phyloP scores from a whole-genome alignment of 2,113 vertebrate species.

The Zeus faber region DNA sequence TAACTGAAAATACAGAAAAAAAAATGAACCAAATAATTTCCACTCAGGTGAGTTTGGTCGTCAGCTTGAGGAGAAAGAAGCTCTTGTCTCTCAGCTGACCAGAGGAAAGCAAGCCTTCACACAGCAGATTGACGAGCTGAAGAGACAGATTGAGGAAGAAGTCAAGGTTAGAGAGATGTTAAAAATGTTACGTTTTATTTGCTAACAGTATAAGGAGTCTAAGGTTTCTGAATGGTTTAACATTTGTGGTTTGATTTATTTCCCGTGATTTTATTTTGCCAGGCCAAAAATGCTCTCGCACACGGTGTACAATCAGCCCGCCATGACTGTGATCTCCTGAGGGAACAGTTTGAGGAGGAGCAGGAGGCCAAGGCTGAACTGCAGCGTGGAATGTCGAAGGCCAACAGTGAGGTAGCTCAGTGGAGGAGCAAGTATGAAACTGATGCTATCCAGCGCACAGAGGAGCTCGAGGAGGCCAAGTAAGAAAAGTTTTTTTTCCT shows the following conservation, averaged over 20 bases:
- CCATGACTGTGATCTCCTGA: conserved; percentile 73
- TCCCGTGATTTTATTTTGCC: too few species aligned
- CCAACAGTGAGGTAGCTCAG: conserved; percentile 72
- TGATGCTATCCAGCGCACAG: conserved; percentile 81
- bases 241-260: too few species aligned
- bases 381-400: conserved; percentile 71
- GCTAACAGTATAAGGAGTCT: too few species aligned
- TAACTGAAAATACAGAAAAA: too few species aligned
- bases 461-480: conserved; percentile 84
- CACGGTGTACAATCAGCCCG: conserved; percentile 70
- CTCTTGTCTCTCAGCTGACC: conserved; percentile 2
- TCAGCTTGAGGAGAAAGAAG: conserved; percentile 2
- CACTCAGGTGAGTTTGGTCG: conserved; percentile 2
- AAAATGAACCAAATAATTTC: too few species aligned
- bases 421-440: conserved; percentile 87
- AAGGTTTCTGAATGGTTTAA: too few species aligned
- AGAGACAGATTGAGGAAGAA: not conserved
- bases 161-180: not conserved
- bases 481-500: conserved; percentile 57
- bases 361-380: conserved; percentile 71
- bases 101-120: not conserved
- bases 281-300: conserved; percentile 70
- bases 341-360: conserved; percentile 75
- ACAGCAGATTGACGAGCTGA: not conserved
- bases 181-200: not conserved